phyloP scores from a whole-genome alignment of 1,140 invertebrate species.

The Babylonia areolata region DNA sequence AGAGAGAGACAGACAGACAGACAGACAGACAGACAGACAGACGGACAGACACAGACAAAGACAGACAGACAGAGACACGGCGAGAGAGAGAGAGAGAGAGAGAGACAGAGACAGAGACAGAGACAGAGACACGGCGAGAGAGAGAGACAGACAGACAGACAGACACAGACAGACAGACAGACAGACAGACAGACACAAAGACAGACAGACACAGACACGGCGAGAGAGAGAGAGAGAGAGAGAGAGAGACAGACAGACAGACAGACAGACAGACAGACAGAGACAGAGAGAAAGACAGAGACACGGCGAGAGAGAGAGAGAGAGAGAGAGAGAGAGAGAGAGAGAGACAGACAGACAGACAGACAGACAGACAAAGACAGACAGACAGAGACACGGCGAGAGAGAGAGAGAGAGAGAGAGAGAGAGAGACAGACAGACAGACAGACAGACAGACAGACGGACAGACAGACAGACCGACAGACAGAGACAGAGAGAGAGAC shows the following conservation, averaged over 20 bases:
- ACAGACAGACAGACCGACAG: too few species aligned
- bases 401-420: not conserved
- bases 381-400: not conserved
- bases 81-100: not conserved
- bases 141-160: not conserved
- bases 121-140: not conserved
- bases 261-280: not conserved
- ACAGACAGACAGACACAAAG: too few species aligned
- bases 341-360: not conserved
- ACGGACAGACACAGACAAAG: not conserved
- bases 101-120: not conserved
- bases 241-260: not conserved
- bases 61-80: not conserved
- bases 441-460: not conserved
- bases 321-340: not conserved
- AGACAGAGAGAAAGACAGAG: too few species aligned
- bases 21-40: not conserved
- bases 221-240: not conserved
- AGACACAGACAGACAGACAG: too few species aligned
- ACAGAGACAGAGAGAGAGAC: too few species aligned
- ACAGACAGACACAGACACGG: not conserved
- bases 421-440: not conserved
- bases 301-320: not conserved
- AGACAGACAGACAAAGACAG: not conserved
- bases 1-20: not conserved